Base-by-base conservation (phyloP, 2,113 vertebrate species). In the Melanostigma gelatinosum region DNA sequence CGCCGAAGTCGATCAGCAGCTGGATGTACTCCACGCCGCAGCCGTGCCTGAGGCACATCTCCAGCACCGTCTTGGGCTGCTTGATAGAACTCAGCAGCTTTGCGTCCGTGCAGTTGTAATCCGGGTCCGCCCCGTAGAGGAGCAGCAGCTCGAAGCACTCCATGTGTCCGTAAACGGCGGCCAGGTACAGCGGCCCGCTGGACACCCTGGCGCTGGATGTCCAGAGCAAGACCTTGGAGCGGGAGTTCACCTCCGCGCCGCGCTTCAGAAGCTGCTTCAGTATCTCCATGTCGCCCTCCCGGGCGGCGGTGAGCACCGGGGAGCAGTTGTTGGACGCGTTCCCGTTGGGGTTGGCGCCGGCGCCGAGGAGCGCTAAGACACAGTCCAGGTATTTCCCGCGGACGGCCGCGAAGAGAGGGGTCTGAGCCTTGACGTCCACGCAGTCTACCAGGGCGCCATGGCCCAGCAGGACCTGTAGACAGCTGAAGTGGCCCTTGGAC, bases 1-100 rank as follows among this genome's bases (percentile, higher is more conserved):
- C 97, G 10, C 98, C 98, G 7, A 99, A 99, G 91, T 99, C 97
- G 66, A 98, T 94, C 65, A 99, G 95, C 12, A 99, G 93, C 81
- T 95, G 90, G 69, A 98, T 64, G 84, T 97, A 99, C 50, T 97
- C 94, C 0, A 91, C 71, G 1, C 92, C 93, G 8, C 95, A 96
- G 79, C 95, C 94, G 6, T 95, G 91, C 77, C 92, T 92, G 16
- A 96, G 91, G 80, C 95, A 96, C 92, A 94, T 95, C 80, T 96
- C 95, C 80, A 96, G 87, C 77, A 96, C 95, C 0, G 95, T 96
- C 77, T 94, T 96, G 44, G 95, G 94, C 75, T 94, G 92, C 82
- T 94, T 95, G 77, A 92, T 90, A 3, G 87, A 87, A 10, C 84
- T 77, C 66, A 94, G 91, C 73, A 94, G 87, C 67, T 85, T 93